Base-by-base conservation (phyloP, 1,140 invertebrate species). In the Aphaenogaster floridana region DNA sequence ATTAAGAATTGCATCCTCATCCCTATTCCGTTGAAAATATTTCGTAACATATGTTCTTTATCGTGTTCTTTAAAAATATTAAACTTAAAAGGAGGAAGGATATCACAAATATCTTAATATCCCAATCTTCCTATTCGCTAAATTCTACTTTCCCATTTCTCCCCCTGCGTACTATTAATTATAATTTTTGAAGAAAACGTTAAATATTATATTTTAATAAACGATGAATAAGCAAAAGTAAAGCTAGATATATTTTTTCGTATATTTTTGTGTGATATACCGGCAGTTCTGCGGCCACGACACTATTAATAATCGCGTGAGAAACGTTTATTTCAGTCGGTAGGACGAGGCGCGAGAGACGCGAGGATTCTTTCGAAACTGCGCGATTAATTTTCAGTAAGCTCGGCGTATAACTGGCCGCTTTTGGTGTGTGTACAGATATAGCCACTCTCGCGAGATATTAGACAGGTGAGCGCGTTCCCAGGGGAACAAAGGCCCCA, bases 401-500 rank as follows among this genome's bases (percentile, higher is more conserved):
- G 77, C 78, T 74, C 64, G 54, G 79, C 59, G 83, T 90, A 89
- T 92, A 92, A 92, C 91, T 87, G 90, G 88, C 52, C 21, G 85
- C 72, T 85, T 90, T 92, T 89, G 88, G 90, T 90, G 89, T 83
- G 86, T 92, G 69, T 80, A 80, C 86, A 92, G 87, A 94, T 92
- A 93, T 92, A 92, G 90, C 89, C 92, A 92, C 92, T 94, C 92
- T 91, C 89, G 91, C 91, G 91, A 92, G 94, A 94, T 95, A 94
- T 94, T 95, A 95, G 93, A 94, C 94, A 95, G 91, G 92, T 95
- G 94, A 91, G 86, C 87, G 69, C 79, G 90, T 95, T 95, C 94
- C 93, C 94, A 95, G 78, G 93, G 92, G 93, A 95, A 95, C 94
- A 95, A 95, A 94, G 92, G 86, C 88, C 92, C 93, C 91, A 94